Evolutionary conservation across 2,797 vertebrate genomes (phyloP).

Genomic region (Sphaeramia orbicularis): DNA sequence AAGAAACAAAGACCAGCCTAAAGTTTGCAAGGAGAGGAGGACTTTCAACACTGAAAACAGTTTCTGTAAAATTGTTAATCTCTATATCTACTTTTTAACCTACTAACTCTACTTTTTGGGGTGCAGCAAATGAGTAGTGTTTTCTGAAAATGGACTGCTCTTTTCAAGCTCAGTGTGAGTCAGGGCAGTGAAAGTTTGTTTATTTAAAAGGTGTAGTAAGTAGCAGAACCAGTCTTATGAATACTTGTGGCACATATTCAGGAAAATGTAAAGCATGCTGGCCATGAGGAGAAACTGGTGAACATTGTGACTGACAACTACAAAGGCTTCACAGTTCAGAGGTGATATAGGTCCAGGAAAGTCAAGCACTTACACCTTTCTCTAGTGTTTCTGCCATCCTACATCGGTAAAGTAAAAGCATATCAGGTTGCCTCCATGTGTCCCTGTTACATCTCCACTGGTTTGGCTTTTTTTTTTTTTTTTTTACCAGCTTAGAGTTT

Average conservation of each 20-base stretch:
- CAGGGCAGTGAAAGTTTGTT: background rate
- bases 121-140: background rate
- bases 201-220: background rate
- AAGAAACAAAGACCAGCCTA: constrained; percentile 44
- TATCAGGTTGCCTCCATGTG: constrained; percentile 62
- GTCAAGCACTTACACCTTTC: constrained; percentile 59
- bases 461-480: constrained; percentile 49
- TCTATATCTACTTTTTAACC: background rate
- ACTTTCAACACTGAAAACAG: constrained; percentile 5
- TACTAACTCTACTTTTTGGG: background rate
- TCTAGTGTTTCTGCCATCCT: constrained; percentile 47
- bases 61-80: constrained; percentile 2
- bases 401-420: constrained; percentile 57
- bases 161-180: constrained; percentile 1
- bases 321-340: constrained; percentile 53
- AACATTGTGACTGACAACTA: constrained; percentile 25
- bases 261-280: background rate
- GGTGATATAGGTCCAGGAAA: constrained; percentile 51
- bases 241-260: background rate
- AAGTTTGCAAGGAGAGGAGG: background rate
- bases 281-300: background rate
- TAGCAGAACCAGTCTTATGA: background rate
- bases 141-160: constrained; percentile 3
- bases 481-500: constrained; percentile 74
- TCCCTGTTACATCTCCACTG: constrained; percentile 52